phyloP scores from a whole-genome alignment of 2,113 vertebrate species.

The Natator depressus region DNA sequence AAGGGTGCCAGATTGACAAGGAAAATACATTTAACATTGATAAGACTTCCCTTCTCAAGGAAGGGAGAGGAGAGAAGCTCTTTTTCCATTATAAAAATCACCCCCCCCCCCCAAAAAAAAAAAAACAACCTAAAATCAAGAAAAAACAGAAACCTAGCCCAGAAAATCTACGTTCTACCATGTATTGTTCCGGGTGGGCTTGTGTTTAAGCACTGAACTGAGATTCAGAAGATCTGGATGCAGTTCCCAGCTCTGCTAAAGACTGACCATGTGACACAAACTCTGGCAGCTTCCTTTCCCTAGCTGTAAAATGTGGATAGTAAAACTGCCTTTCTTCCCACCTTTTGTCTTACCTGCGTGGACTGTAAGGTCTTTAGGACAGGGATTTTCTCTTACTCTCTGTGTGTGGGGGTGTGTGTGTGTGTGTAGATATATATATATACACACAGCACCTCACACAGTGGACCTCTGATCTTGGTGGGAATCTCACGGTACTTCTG shows the following conservation, averaged over 20 bases:
- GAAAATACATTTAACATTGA: not conserved
- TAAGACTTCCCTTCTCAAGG: not conserved
- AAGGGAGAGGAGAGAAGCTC: not conserved
- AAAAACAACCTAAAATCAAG: not conserved
- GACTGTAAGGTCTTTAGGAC: slow-evolving; percentile 48
- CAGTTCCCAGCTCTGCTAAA: not conserved
- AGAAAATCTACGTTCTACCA: not conserved
- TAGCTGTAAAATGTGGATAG: not conserved
- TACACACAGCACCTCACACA: slow-evolving; percentile 23
- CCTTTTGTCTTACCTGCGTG: slow-evolving; percentile 40
- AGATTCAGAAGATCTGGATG: not conserved
- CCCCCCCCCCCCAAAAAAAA: not conserved
- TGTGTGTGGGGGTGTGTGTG: not conserved
- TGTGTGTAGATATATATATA: not conserved
- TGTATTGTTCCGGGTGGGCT: rapidly evolving
- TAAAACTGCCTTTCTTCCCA: slow-evolving; percentile 35
- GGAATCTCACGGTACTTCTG: slow-evolving; percentile 48
- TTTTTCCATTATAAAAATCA: not conserved
- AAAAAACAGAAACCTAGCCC: not conserved
- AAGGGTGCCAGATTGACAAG: not conserved
- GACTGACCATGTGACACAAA: rapidly evolving
- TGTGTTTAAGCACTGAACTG: not conserved
- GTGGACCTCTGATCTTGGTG: slow-evolving; percentile 60
- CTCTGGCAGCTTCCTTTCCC: slow-evolving; percentile 1
- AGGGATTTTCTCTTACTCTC: not conserved